These are phyloP conservation scores for Automeris io DNA, from an alignment of 2,888 invertebrate genomes.

Conservation along the genomic window DNA sequence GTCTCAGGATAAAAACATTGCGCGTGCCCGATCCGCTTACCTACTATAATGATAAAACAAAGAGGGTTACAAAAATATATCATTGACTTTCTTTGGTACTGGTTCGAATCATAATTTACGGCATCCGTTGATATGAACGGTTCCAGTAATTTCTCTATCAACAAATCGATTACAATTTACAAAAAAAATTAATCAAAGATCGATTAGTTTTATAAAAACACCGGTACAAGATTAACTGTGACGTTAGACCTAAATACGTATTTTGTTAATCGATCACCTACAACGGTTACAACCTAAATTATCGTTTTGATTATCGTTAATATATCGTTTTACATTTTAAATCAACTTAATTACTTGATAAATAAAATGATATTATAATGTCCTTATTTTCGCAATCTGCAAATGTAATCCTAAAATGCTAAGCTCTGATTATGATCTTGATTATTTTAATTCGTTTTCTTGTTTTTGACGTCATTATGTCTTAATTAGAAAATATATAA, in stretches of 20 bases:
- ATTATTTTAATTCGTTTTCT: conserved; percentile 6
- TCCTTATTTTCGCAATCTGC: background rate
- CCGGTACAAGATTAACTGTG: background rate
- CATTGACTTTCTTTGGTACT: conserved; percentile 15
- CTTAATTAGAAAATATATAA: too few species aligned
- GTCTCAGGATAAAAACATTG: conserved; percentile 63
- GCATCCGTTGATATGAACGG: conserved; percentile 3
- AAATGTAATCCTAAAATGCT: conserved; percentile 1
- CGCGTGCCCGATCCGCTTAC: conserved; percentile 68
- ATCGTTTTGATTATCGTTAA: background rate
- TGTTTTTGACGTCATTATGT: background rate
- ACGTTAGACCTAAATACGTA: background rate
- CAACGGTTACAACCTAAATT: background rate
- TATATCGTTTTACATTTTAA: conserved; percentile 1
- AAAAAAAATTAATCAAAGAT: conserved; percentile 3
- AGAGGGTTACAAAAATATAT: conserved; percentile 8
- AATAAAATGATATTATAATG: too few species aligned
- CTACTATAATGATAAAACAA: conserved; percentile 58
- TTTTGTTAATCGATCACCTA: background rate
- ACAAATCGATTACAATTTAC: conserved; percentile 5
- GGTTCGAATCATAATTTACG: conserved; percentile 17
- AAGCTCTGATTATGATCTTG: conserved; percentile 8
- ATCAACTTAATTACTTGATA: background rate
- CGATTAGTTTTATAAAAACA: conserved; percentile 1
- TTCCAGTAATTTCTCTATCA: conserved; percentile 7